Conservation (phyloP, 2,888 invertebrate species). For the Epinotia bilunana region DNA sequence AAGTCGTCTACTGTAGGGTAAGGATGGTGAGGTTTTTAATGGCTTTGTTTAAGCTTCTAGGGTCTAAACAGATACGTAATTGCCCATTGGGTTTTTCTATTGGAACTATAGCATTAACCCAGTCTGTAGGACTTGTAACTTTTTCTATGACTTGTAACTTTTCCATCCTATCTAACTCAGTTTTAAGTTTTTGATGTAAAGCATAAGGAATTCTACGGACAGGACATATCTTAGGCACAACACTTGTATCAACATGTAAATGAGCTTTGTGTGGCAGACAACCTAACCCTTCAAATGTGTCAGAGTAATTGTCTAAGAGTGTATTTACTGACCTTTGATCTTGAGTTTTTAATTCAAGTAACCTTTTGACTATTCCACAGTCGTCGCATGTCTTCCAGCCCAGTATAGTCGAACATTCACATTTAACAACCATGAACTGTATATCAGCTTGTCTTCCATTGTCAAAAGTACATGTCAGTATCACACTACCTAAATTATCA, state of each 20-base stretch:
- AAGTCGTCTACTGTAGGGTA: slow-evolving; percentile 1
- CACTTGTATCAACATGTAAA: slow-evolving; percentile 21
- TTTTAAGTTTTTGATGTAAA: slow-evolving; percentile 44
- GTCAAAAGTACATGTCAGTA: slow-evolving; percentile 16
- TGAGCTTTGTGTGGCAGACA: slow-evolving; percentile 34
- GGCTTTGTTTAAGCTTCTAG: slow-evolving; percentile 10
- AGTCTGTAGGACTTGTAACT: background rate
- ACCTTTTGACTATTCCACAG: slow-evolving; percentile 31
- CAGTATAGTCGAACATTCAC: slow-evolving; percentile 31
- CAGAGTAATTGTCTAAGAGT: slow-evolving; percentile 22
- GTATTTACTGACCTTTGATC: slow-evolving; percentile 3
- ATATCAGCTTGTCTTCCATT: slow-evolving; percentile 3
- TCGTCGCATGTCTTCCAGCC: slow-evolving; percentile 33
- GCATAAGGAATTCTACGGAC: slow-evolving; percentile 47
- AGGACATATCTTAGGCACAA: slow-evolving; percentile 36
- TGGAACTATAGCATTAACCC: slow-evolving; percentile 10
- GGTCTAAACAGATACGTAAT: slow-evolving; percentile 14
- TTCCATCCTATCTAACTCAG: slow-evolving; percentile 22
- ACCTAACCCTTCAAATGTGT: slow-evolving; percentile 41
- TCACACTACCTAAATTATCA: slow-evolving; percentile 7
- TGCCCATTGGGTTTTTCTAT: slow-evolving; percentile 46
- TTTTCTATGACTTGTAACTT: background rate
- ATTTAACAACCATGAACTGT: slow-evolving; percentile 18
- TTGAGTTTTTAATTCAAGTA: slow-evolving; percentile 6
- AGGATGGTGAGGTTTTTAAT: slow-evolving; percentile 10